These are phyloP conservation scores for Macrotis lagotis DNA, from an alignment of 2,113 vertebrate species.

Conservation along the genomic window DNA sequence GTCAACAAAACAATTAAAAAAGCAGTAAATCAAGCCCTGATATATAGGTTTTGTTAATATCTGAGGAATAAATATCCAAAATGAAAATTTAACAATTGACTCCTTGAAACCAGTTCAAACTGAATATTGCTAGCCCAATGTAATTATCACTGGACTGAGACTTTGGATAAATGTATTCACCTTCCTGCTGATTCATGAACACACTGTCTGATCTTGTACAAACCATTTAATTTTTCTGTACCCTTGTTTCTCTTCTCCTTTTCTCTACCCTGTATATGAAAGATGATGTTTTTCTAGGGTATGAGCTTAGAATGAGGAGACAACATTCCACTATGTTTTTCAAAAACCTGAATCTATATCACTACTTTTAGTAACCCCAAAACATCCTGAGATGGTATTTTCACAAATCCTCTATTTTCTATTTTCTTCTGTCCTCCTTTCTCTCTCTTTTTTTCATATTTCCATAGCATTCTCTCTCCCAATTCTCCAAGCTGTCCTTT, in stretches of 20 bases:
- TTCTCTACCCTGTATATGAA: not conserved
- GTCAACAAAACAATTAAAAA: not conserved
- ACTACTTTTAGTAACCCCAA: not conserved
- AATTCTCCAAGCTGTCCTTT: not conserved
- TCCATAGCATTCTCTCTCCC: not conserved
- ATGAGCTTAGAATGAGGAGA: not conserved
- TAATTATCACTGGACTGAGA: not conserved
- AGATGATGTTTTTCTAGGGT: not conserved
- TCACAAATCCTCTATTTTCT: not conserved
- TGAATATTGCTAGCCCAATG: not conserved
- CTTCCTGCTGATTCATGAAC: constrained; percentile 4
- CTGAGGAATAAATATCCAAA: not conserved
- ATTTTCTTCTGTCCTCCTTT: not conserved
- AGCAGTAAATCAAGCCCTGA: not conserved
- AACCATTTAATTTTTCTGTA: not conserved
- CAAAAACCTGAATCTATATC: not conserved
- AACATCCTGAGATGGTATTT: not conserved
- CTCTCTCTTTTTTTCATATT: not conserved
- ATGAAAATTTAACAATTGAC: not conserved
- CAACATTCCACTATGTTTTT: not conserved
- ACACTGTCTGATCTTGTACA: not conserved
- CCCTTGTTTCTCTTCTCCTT: not conserved
- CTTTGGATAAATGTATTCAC: not conserved
- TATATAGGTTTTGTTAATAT: not conserved
- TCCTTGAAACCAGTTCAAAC: not conserved